These are phyloP conservation scores for Pocillopora verrucosa DNA, from an alignment of 64 coral and sea anemone species.

Conservation along the genomic window DNA sequence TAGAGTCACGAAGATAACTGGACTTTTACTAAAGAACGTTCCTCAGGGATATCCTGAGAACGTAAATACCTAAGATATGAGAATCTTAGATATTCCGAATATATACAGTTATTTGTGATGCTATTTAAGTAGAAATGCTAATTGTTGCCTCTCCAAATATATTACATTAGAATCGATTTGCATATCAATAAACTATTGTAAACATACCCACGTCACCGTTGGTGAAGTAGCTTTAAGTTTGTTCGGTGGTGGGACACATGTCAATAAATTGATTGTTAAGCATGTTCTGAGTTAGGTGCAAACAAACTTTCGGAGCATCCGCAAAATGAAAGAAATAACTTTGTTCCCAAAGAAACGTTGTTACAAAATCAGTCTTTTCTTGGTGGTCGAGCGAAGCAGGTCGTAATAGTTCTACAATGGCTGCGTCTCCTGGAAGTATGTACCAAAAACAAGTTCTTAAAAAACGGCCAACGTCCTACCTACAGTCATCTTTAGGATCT, in stretches of 20 bases:
- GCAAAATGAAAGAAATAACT: constrained; percentile 7
- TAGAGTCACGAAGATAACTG: too few species aligned
- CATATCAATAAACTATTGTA: not conserved
- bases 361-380: not conserved
- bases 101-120: too few species aligned
- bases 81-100: too few species aligned
- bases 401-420: not conserved
- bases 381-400: not conserved
- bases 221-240: not conserved
- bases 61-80: too few species aligned
- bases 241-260: not conserved
- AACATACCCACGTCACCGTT: not conserved
- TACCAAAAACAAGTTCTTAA: constrained; percentile 12
- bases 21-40: too few species aligned
- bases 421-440: constrained; percentile 19
- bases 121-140: too few species aligned
- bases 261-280: constrained; percentile 6
- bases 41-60: too few species aligned
- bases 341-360: constrained; percentile 13
- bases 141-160: too few species aligned
- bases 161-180: not conserved
- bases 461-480: not conserved
- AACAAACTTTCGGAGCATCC: not conserved
- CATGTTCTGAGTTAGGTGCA: not conserved
- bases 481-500: constrained; percentile 1